Evolutionary conservation across 2,113 vertebrate species (phyloP), one percentile per base, ranked within the genome.

Genomic region (Neolamprologus cancellatus): DNA sequence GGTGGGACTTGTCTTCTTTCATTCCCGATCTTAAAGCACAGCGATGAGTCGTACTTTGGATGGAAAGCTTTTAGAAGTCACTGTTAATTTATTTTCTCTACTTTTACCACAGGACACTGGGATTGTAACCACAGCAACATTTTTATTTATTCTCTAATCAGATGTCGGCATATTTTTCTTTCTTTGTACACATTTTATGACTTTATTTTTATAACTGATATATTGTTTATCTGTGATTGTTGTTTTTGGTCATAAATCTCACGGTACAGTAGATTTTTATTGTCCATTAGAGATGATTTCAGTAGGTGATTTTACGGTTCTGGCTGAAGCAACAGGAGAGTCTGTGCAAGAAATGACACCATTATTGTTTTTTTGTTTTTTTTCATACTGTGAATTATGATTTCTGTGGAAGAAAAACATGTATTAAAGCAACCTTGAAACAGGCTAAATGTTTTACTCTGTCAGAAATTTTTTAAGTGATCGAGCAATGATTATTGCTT

Each of bases 301-400:
- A 84, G 83, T 79, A 23, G 57, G n/a, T 84, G 57, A 84, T 87
- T 87, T 85, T 79, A 54, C 20, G 34, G 71, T 82, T 91, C 30
- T 82, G 41, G 46, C 53, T 88, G 6, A 84, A 86, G 53, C 54
- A 84, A 83, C 79, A 83, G 39, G 78, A 85, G 20, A 79, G 57
- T 84, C 25, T 23, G 59, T 69, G 44, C 14, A 81, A 84, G 74
- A 80, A 5, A 55, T 85, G 79, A 86, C 81, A 81, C 23, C 28
- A 74, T 84, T 88, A 8, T 84, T 87, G 6, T 61, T 87, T 81
- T 61, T 36, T n/a, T n/a, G n/a, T n/a, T 6, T 52, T 20, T 92
- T 93, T 91, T 83, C 88, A 93, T 95, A 96, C 95, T 96, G 96
- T 96, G 96, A 97, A 96, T 95, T 90, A 90, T 89, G 80, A 64